Evolutionary conservation across 2,113 vertebrate species (phyloP).

Genomic region (Ophthalmolycus amberensis): DNA sequence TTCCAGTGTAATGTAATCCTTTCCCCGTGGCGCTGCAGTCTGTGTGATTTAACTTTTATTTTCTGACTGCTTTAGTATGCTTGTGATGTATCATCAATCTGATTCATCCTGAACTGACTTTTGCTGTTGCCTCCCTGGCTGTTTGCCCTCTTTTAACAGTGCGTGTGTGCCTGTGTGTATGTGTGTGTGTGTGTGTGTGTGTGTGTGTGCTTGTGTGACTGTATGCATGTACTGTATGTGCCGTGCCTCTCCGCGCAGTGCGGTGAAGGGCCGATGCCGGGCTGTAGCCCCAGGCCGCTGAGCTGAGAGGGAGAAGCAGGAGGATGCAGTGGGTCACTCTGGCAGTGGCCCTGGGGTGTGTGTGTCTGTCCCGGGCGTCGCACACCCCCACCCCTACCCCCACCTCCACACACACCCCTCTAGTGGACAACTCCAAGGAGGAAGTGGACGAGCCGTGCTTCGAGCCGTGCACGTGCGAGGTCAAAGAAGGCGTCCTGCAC

Average conservation of each 20-base stretch:
- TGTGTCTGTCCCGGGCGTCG: conserved; percentile 69
- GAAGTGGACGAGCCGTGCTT: conserved; percentile 98
- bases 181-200: conserved; percentile 39
- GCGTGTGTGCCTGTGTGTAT: conserved; percentile 26
- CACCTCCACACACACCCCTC: conserved; percentile 91
- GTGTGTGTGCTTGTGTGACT: conserved; percentile 29
- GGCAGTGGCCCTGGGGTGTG: conserved; percentile 83
- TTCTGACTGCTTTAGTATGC: conserved; percentile 64
- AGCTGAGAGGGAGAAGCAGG: conserved; percentile 83
- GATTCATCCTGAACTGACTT: conserved; percentile 72
- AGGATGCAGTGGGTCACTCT: conserved; percentile 98
- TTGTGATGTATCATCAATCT: conserved; percentile 72
- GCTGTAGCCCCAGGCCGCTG: conserved; percentile 76
- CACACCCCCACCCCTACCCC: conserved; percentile 93
- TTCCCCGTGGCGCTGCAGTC: conserved; percentile 46
- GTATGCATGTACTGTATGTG: conserved; percentile 15
- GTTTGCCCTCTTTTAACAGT: conserved; percentile 58
- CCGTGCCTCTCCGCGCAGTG: conserved; percentile 63
- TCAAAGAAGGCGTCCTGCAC: conserved; percentile 97
- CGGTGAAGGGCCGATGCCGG: conserved; percentile 76
- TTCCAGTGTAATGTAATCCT: conserved; percentile 54
- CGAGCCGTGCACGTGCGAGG: conserved; percentile 98
- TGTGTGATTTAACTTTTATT: conserved; percentile 68
- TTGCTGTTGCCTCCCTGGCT: conserved; percentile 46
- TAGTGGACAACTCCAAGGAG: conserved; percentile 97